A percentile compares a stretch with the other conserved stretches of the same genome.
These are phyloP conservation scores for Caretta caretta DNA, from an alignment of 2,113 vertebrate species.

Conservation along the genomic window DNA sequence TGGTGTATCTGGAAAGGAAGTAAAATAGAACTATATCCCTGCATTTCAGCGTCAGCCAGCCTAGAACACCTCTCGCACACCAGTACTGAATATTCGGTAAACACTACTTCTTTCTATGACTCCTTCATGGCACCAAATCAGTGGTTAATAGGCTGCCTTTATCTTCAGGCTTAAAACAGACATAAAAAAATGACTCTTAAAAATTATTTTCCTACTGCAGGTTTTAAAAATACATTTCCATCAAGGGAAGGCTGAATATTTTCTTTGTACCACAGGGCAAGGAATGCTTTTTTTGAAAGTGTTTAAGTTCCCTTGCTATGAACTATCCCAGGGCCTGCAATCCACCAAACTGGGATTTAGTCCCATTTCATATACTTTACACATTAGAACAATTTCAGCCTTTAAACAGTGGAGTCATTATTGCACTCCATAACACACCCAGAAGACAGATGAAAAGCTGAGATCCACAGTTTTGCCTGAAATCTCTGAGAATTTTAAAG, in stretches of 20 bases:
- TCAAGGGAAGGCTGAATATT: background rate
- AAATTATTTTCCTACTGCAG: background rate
- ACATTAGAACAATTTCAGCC: background rate
- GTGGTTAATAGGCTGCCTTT: background rate
- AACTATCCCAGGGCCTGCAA: background rate
- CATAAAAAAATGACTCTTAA: background rate
- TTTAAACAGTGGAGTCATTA: slow-evolving; percentile 3
- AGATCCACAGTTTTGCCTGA: background rate
- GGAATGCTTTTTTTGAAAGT: background rate
- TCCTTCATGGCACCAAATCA: background rate
- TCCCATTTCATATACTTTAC: background rate
- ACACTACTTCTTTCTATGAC: background rate
- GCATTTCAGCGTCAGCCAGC: background rate
- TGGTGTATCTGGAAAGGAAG: background rate
- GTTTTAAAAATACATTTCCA: background rate
- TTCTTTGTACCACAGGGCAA: background rate
- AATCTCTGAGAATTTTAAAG: slow-evolving; percentile 10
- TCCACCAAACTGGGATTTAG: background rate
- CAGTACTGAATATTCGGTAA: background rate
- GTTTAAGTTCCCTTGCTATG: background rate
- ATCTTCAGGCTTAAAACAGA: background rate
- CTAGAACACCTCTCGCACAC: background rate
- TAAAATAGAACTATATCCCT: background rate
- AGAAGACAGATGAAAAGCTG: background rate
- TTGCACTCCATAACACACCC: background rate